Evolutionary conservation across 2,113 vertebrate genomes (phyloP).

Genomic region (Puffinus mauretanicus): DNA sequence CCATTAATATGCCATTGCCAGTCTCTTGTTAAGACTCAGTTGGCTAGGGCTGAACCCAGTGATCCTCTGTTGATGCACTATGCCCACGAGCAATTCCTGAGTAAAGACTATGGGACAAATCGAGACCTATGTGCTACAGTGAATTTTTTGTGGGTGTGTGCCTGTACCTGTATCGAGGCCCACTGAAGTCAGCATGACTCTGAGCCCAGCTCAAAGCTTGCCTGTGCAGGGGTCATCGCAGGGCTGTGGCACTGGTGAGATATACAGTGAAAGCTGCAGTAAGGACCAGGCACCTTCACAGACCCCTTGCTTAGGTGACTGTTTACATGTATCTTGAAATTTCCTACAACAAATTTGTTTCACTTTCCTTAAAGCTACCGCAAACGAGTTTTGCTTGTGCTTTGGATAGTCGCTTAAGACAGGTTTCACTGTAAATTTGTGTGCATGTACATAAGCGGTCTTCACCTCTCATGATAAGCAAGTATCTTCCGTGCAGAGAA

Average conservation of each 20-base stretch:
- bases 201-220: not conserved
- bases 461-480: not conserved
- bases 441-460: not conserved
- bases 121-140: not conserved
- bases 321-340: not conserved
- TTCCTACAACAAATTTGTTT: not conserved
- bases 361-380: not conserved
- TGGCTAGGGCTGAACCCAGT: not conserved
- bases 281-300: not conserved
- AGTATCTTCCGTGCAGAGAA: not conserved
- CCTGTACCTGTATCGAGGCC: not conserved
- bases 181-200: not conserved
- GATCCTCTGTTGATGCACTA: not conserved
- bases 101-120: not conserved
- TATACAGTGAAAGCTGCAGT: not conserved
- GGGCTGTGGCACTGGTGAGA: not conserved
- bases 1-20: not conserved
- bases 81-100: conserved; percentile 4
- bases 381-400: not conserved
- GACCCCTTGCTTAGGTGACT: not conserved
- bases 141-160: not conserved
- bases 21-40: not conserved
- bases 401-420: not conserved
- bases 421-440: not conserved
- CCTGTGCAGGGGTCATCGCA: fast-evolving